Evolutionary conservation across 2,113 vertebrate species (phyloP).

Genomic region (Suricata suricatta): DNA sequence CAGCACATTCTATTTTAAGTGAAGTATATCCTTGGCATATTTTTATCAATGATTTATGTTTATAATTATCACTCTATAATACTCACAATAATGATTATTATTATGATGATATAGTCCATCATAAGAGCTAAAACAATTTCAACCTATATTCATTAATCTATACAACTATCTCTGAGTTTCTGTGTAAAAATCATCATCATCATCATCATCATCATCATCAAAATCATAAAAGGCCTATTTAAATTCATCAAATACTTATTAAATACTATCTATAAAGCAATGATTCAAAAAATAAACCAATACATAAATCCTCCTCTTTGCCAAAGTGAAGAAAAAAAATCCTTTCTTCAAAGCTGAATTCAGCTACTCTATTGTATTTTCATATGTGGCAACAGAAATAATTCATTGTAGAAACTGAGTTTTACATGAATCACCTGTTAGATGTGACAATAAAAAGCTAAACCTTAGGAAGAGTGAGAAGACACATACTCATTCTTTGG

Average conservation of each 20-base stretch:
- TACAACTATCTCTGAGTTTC: not conserved
- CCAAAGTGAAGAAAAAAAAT: not conserved
- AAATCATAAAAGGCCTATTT: not conserved
- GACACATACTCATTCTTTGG: not conserved
- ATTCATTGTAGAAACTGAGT: conserved; percentile 17
- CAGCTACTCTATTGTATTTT: not conserved
- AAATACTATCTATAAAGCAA: not conserved
- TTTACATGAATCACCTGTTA: conserved; percentile 16
- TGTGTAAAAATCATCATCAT: not conserved
- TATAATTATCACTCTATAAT: not conserved
- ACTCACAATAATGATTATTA: not conserved
- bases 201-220: not conserved
- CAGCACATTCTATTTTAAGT: not conserved
- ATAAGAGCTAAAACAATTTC: not conserved
- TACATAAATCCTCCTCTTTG: not conserved
- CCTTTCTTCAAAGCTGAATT: not conserved
- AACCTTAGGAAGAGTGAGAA: not conserved
- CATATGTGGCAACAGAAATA: not conserved
- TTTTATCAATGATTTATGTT: conserved; percentile 34
- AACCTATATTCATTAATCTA: not conserved
- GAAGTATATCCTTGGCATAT: not conserved
- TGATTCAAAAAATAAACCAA: not conserved
- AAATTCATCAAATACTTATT: conserved; percentile 44
- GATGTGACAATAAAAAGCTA: not conserved
- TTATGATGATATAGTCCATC: not conserved